Conservation (phyloP, 2,888 invertebrate species). For the Sialis fuliginosa region DNA sequence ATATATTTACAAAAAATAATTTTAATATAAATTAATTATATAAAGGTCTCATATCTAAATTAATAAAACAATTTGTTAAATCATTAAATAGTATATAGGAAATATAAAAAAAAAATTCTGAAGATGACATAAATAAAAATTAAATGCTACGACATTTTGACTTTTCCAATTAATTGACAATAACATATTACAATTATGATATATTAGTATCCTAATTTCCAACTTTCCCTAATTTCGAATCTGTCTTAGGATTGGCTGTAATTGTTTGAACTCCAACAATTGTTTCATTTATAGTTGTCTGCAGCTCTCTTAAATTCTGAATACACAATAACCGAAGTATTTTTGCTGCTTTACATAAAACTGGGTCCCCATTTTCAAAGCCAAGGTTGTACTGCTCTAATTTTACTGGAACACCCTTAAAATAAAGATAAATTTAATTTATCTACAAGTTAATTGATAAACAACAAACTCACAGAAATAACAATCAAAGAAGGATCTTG, state of each 20-base stretch:
- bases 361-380: constrained; percentile 41
- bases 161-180: no score
- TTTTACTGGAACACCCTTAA: constrained; percentile 48
- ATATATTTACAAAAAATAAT: no score
- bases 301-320: constrained; percentile 67
- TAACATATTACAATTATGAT: constrained; percentile 11
- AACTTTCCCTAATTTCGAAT: constrained; percentile 84
- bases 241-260: constrained; percentile 94
- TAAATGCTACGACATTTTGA: no score
- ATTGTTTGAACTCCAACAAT: constrained; percentile 82
- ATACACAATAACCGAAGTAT: constrained; percentile 66
- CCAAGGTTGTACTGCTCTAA: constrained; percentile 48
- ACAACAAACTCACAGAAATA: constrained; percentile 1
- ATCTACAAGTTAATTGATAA: background rate
- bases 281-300: constrained; percentile 86
- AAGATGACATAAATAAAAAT: no score
- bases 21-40: no score
- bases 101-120: no score
- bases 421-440: constrained; percentile 7
- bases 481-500: constrained; percentile 33
- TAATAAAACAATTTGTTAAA: no score
- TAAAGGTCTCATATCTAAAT: no score
- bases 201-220: constrained; percentile 36
- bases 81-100: no score
- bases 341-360: constrained; percentile 54